Conservation (phyloP, 2,797 vertebrate species). For the Paratrypauchen microcephalus region DNA sequence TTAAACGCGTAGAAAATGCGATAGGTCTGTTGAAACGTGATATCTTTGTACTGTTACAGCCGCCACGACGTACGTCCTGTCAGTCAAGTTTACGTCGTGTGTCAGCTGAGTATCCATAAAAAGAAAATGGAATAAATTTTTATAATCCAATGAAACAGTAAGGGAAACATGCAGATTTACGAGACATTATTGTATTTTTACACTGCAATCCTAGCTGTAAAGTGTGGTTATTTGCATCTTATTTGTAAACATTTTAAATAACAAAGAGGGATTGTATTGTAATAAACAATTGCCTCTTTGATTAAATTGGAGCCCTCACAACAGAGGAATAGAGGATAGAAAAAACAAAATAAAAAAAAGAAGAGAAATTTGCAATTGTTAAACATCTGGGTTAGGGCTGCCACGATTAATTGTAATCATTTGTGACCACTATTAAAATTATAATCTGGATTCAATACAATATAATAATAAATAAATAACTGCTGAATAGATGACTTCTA, state of each 20-base stretch:
- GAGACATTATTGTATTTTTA: background rate
- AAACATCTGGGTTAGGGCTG: too few species aligned
- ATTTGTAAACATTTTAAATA: background rate
- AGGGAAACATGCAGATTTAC: background rate
- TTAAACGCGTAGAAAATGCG: background rate
- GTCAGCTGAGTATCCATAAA: constrained; percentile 25
- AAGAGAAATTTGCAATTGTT: too few species aligned
- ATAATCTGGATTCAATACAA: too few species aligned
- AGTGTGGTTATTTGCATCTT: background rate
- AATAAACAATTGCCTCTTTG: background rate
- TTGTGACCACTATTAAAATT: too few species aligned
- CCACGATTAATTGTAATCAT: too few species aligned
- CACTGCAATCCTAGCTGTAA: background rate
- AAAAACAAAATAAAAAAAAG: too few species aligned
- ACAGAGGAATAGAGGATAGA: background rate
- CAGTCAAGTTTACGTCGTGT: constrained; percentile 26
- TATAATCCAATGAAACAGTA: background rate
- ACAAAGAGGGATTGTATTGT: background rate
- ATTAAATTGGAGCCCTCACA: background rate
- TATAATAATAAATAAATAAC: too few species aligned
- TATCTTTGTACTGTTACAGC: background rate
- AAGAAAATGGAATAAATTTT: background rate
- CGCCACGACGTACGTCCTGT: constrained; percentile 11
- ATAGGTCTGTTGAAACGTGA: constrained; percentile 17
- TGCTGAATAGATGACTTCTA: too few species aligned